Conservation (phyloP, 2,113 vertebrate species). For the Struthio camelus region DNA sequence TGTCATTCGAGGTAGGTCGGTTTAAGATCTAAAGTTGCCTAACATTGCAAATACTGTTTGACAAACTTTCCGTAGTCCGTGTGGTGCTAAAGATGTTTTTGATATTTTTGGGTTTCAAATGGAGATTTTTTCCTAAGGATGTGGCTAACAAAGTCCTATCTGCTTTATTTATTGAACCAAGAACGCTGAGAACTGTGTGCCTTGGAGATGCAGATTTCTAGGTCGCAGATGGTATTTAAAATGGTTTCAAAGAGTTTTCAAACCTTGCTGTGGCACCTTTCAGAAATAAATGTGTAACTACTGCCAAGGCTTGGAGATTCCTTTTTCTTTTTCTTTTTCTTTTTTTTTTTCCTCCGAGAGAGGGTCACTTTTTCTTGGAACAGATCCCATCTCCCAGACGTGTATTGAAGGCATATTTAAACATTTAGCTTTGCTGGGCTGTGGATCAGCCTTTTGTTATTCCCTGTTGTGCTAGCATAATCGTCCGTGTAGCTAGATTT, state of each 20-base stretch:
- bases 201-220: neutral
- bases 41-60: neutral
- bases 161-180: neutral
- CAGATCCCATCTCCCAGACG: neutral
- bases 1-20: neutral
- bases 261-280: conserved; percentile 19
- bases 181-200: neutral
- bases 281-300: neutral
- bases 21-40: neutral
- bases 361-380: conserved; percentile 35
- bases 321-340: neutral
- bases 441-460: conserved; percentile 17
- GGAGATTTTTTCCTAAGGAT: neutral
- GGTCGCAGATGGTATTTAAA: neutral
- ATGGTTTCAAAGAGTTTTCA: neutral
- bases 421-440: neutral
- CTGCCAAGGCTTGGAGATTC: neutral
- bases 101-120: neutral
- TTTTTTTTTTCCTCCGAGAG: neutral
- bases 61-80: neutral
- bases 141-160: neutral
- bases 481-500: neutral
- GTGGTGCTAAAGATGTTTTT: no score
- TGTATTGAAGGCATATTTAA: neutral
- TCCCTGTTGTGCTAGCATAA: neutral